These are phyloP conservation scores for Nymphicus hollandicus DNA, from an alignment of 2,113 vertebrate species.

Conservation along the genomic window DNA sequence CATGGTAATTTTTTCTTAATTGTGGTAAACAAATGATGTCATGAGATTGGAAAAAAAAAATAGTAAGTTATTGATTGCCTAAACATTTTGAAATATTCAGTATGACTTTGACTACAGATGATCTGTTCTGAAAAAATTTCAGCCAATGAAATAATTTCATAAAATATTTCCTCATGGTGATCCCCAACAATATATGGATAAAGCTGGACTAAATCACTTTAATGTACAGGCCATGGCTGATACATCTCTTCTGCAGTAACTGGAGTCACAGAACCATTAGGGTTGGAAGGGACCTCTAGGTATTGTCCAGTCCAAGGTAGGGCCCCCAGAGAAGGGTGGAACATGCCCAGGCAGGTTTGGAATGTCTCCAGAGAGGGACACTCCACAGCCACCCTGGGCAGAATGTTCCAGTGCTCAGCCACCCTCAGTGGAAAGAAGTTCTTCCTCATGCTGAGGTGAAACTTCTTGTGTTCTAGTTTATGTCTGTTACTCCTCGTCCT, in stretches of 20 bases:
- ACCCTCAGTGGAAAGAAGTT: background rate
- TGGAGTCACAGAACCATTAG: background rate
- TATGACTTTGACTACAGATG: background rate
- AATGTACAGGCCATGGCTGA: accelerated
- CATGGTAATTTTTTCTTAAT: background rate
- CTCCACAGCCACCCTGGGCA: background rate
- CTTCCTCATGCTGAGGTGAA: background rate
- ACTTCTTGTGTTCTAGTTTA: background rate
- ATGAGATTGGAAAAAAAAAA: background rate
- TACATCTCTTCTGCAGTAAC: background rate
- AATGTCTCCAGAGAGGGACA: background rate
- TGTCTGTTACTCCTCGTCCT: too few species aligned
- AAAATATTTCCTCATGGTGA: background rate
- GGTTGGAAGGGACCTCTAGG: background rate
- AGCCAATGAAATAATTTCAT: background rate
- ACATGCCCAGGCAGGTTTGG: background rate
- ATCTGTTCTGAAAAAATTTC: background rate
- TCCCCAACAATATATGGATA: background rate
- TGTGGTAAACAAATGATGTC: background rate
- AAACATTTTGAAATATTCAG: background rate
- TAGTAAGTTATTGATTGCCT: background rate
- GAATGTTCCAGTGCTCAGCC: background rate
- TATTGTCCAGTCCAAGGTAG: background rate
- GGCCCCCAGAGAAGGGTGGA: background rate
- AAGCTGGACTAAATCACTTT: background rate